phyloP scores from a whole-genome alignment of 23 tunicate genomes.

The Styela clava region DNA sequence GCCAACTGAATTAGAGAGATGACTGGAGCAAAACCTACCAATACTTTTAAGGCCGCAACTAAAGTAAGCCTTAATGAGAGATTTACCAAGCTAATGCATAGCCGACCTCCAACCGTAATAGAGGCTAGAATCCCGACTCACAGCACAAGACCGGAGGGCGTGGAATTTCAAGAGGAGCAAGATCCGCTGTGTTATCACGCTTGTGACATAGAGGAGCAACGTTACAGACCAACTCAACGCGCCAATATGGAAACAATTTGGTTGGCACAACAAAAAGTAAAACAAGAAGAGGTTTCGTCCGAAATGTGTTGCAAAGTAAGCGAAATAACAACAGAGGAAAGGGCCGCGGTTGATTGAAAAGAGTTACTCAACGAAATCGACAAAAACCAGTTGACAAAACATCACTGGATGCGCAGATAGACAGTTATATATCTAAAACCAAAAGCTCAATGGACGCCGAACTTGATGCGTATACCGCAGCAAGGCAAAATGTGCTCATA shows the following conservation, averaged over 20 bases:
- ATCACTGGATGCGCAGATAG: slow-evolving; percentile 59
- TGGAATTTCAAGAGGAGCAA: not conserved
- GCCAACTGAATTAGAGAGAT: too few relatives aligned
- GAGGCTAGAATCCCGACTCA: not conserved
- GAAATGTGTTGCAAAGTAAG: not conserved
- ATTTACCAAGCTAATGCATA: not conserved
- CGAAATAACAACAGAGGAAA: slow-evolving; percentile 10
- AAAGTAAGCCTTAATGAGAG: not conserved
- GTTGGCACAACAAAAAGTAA: not conserved
- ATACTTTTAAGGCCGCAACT: not conserved
- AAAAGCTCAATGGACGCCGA: slow-evolving; percentile 78
- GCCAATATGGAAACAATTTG: too few relatives aligned
- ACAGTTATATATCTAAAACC: slow-evolving; percentile 82
- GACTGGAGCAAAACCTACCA: not conserved
- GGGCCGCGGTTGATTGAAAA: slow-evolving; percentile 1
- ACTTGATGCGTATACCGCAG: slow-evolving; percentile 74
- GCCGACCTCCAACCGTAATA: not conserved
- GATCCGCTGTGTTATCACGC: not conserved
- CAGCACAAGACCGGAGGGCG: not conserved
- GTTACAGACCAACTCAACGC: too few relatives aligned
- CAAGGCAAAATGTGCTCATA: not conserved
- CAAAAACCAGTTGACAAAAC: slow-evolving; percentile 34
- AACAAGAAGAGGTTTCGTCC: not conserved
- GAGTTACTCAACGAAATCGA: not conserved
- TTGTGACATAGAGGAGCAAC: not conserved